Evolutionary conservation across 2,113 vertebrate genomes (phyloP).

Genomic region (Alosa alosa): DNA sequence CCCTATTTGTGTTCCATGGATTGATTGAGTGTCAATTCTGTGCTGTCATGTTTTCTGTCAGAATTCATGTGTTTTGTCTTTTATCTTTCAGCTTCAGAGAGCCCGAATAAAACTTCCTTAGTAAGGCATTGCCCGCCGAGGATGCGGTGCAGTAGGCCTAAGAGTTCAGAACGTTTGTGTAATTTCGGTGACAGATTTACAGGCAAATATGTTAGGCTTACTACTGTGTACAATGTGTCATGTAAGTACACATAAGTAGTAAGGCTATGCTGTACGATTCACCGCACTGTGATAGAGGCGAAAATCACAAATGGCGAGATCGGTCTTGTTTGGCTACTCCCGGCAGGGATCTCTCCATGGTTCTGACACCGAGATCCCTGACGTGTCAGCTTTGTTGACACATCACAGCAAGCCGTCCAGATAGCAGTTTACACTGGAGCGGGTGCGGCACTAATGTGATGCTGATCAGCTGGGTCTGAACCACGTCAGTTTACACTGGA

Average conservation of each 20-base stretch:
- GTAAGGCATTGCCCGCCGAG: not conserved
- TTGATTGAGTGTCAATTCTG: conserved; percentile 32
- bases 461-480: not conserved
- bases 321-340: not conserved
- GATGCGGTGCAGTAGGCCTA: not conserved
- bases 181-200: not conserved
- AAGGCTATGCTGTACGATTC: not conserved
- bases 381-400: not conserved
- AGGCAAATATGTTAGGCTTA: not conserved
- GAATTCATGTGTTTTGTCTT: conserved; percentile 49
- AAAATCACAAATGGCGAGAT: not conserved
- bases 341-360: conserved; percentile 25
- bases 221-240: not conserved
- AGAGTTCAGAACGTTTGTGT: not conserved
- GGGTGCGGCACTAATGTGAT: not conserved
- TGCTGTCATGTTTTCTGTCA: conserved; percentile 49
- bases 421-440: not conserved
- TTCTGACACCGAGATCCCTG: conserved; percentile 21
- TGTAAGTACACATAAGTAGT: not conserved
- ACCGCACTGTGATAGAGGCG: not conserved
- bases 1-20: conserved; percentile 4
- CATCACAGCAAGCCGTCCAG: not conserved
- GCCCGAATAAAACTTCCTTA: not conserved
- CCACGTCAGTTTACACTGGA: not conserved
- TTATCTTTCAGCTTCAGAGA: conserved; percentile 44